Evolutionary conservation across 2,113 vertebrate species (phyloP), one percentile per base, ranked within the genome.

Genomic region (Arvicanthis niloticus): DNA sequence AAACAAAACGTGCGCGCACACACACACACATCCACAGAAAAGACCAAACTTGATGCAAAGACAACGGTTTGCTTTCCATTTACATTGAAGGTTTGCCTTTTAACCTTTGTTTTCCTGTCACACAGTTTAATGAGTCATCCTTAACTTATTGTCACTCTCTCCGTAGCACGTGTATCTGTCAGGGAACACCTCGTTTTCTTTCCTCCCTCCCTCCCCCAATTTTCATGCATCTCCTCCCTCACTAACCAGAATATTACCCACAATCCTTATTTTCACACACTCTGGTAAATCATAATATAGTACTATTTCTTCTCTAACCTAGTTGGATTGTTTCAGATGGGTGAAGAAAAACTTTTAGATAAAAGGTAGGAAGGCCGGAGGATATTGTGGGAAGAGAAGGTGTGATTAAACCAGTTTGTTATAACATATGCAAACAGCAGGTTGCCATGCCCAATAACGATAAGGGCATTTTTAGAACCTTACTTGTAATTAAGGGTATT

Each of bases 91-190:
- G 91, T 93, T 94, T 42, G 24, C 37, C 40, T 95, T 90, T 85
- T 93, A 62, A 68, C 91, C 45, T 94, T 95, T 92, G 31, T 86
- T 73, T 73, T 92, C 16, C n/a, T 80, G 45, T 77, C 78, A 82
- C 53, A 45, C 81, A 87, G 65, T 93, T 70, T 93, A 68, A 31
- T 90, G 90, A 90, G 70, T 95, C 72, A 56, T 88, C 73, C 53
- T 88, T 70, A 76, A 75, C 45, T 75, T 92, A 40, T 95, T 95
- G 94, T 75, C 62, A 62, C 0, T 91, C 90, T 96, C 58, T 95
- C 29, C 48, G 87, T 48, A 84, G 70, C 48, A 68, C 73, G 78
- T 53, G 89, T 92, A 56, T 82, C 80, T 96, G 65, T 37, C 34
- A 77, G 9, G 72, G 72, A 53, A 72, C 60, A 21, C 72, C 7